Conservation (phyloP, 2,113 vertebrate species). For the Mirza zaza region DNA sequence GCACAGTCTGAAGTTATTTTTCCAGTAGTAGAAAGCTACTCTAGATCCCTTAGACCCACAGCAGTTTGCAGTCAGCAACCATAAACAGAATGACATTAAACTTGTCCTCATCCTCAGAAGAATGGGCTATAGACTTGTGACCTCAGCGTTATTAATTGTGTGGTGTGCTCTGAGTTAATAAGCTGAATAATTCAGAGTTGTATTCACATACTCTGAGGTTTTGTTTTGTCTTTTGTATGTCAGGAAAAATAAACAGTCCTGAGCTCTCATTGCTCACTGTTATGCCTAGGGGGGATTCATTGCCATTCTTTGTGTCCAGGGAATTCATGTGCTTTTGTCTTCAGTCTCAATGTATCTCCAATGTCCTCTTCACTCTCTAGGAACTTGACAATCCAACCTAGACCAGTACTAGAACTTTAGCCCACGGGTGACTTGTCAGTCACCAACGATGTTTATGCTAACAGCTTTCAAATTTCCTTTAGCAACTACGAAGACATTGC, state of each 20-base stretch:
- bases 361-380: not conserved
- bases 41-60: not conserved
- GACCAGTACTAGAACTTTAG: not conserved
- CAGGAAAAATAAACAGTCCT: not conserved
- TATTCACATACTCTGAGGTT: not conserved
- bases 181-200: not conserved
- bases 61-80: not conserved
- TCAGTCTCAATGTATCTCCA: not conserved
- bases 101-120: not conserved
- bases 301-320: not conserved
- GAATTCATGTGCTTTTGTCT: not conserved
- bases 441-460: not conserved
- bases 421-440: not conserved
- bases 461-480: rapidly evolving
- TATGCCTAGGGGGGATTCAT: not conserved
- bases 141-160: not conserved
- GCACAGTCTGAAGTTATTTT: not conserved
- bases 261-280: not conserved
- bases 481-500: not conserved
- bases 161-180: not conserved
- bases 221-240: not conserved
- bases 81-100: conserved; percentile 40
- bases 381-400: not conserved
- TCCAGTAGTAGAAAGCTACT: not conserved
- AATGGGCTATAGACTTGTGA: not conserved